These are phyloP conservation scores for Platysternon megacephalum DNA, from an alignment of 2,113 vertebrate genomes.

Conservation along the genomic window DNA sequence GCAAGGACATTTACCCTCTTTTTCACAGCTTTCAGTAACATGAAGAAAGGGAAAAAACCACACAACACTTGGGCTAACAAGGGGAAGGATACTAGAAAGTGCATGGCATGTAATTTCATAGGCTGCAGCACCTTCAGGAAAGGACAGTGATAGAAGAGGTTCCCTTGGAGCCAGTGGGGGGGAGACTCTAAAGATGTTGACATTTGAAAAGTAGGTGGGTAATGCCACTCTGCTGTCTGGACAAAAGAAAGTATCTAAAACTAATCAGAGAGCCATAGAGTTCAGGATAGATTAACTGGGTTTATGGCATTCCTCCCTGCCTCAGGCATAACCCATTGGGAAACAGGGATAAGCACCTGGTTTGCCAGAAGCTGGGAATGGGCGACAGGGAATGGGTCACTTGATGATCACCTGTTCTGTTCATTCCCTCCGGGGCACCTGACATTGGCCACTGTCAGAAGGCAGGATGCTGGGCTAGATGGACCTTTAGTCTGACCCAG, in stretches of 20 bases:
- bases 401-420: too few species aligned
- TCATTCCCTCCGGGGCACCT: too few species aligned
- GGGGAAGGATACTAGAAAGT: background rate
- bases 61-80: background rate
- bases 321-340: background rate
- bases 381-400: too few species aligned
- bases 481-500: too few species aligned
- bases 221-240: background rate
- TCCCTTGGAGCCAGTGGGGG: fast-evolving
- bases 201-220: background rate
- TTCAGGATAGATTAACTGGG: too few species aligned
- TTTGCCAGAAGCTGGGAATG: background rate
- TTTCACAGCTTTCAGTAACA: background rate
- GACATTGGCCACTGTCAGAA: too few species aligned
- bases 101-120: background rate
- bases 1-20: background rate
- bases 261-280: too few species aligned
- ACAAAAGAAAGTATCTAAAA: too few species aligned
- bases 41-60: background rate
- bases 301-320: background rate
- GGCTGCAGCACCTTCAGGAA: background rate
- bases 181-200: conserved; percentile 1
- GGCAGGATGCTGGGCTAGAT: too few species aligned
- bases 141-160: background rate
- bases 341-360: background rate